phyloP scores from a whole-genome alignment of 1,140 invertebrate species.

The Andrena cerasifolii region DNA sequence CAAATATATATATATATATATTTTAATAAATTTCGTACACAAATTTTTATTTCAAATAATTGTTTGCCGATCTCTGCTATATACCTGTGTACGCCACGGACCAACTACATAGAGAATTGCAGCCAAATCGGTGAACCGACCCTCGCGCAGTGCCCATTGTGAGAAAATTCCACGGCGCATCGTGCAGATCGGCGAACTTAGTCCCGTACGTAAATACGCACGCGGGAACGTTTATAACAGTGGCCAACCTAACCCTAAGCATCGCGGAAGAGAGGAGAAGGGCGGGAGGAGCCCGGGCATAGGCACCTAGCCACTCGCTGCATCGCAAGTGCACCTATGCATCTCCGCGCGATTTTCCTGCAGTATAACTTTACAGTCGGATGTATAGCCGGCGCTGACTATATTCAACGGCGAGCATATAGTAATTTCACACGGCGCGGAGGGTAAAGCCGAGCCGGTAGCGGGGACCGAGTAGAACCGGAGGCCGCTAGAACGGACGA shows the following conservation, averaged over 20 bases:
- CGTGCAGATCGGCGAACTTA: too few relatives aligned
- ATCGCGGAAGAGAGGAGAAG: not conserved
- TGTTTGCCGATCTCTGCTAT: too few relatives aligned
- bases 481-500: not conserved
- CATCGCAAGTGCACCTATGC: not conserved
- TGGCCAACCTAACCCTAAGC: not conserved
- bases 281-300: not conserved
- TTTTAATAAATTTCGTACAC: too few relatives aligned
- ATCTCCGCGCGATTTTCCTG: slow-evolving; percentile 33
- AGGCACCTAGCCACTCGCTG: not conserved
- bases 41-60: too few relatives aligned
- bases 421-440: slow-evolving; percentile 21
- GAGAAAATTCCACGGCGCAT: not conserved
- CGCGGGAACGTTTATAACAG: not conserved
- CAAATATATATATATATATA: too few relatives aligned
- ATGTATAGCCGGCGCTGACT: slow-evolving; percentile 16
- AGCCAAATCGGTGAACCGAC: too few relatives aligned
- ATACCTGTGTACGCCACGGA: too few relatives aligned
- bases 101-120: too few relatives aligned
- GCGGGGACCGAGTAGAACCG: too few relatives aligned
- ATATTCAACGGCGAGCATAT: slow-evolving; percentile 5
- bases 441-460: slow-evolving; percentile 12
- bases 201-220: not conserved
- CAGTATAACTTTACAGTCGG: slow-evolving; percentile 14
- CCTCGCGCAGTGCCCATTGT: too few relatives aligned